Base-by-base conservation (phyloP, 2,888 invertebrate species). In the Chouioia cunea region DNA sequence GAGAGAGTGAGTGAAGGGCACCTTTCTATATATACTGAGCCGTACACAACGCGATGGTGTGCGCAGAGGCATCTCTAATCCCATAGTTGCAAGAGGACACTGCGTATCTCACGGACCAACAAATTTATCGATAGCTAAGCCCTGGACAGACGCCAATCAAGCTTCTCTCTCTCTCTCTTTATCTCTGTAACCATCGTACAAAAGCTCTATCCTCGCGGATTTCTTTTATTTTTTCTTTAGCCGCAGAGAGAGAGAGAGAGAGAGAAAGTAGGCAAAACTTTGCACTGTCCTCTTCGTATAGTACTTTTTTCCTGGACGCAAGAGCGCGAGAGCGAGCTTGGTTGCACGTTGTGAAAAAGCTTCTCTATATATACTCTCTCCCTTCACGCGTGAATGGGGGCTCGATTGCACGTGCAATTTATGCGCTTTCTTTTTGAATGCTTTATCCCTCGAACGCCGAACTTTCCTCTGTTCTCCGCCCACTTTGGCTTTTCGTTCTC, bases 81-180 rank as follows among this genome's bases (percentile, higher is more conserved):
- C 65, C 60, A n/a, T n/a, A n/a, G n/a, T n/a, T n/a, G n/a, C 36
- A 10, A 36, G 36, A 36, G 10, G 12, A 36, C n/a, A n/a, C 6
- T 36, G 36, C 36, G 36, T 36, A 10, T 36, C 36, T 6, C 36
- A 6, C 1, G 4, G 36, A 6, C 36, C 1, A 10, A 36, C 36
- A 36, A 69, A 66, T 70, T 70, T 68, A 73, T 71, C 73, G 73
- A 71, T 68, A 65, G 56, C 62, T 12, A 4, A 27, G n/a, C n/a
- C n/a, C 70, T 73, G 73, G 73, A 71, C 71, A 71, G 68, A 58
- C 68, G 73, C 71, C 73, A 73, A 73, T 73, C 73, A 73, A 68
- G 59, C 73, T 8, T 43, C 20, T 52, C 27, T 52, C 36, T 27
- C 15, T 53, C 27, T 8, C 44, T 2, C 59, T 16, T 36, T 16